Percentiles rank a stretch among this genome's conserved stretches.
phyloP scores from a whole-genome alignment of 2,888 invertebrate species.

The Chorisops tibialis region DNA sequence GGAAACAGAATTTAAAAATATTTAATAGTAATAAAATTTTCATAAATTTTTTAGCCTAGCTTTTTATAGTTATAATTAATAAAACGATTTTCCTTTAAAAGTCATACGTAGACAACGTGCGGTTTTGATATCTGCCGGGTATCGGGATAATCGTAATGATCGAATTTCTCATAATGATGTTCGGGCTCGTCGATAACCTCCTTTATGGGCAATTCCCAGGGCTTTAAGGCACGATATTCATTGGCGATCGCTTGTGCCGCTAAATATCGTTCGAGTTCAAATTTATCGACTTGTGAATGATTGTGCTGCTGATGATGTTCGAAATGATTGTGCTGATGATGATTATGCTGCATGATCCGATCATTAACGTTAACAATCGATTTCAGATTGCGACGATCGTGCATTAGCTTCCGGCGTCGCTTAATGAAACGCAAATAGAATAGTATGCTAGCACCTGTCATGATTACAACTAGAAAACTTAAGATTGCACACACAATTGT shows the following conservation, averaged over 20 bases:
- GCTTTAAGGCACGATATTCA: constrained; percentile 51
- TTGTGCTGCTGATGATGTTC: constrained; percentile 35
- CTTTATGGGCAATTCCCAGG: constrained; percentile 52
- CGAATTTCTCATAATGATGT: constrained; percentile 52
- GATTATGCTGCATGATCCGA: constrained; percentile 50
- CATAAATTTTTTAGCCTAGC: constrained; percentile 35
- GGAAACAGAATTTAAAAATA: constrained; percentile 9
- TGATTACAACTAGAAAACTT: constrained; percentile 47
- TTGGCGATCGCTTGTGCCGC: constrained; percentile 52
- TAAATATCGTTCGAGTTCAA: constrained; percentile 51
- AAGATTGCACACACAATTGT: constrained; percentile 52
- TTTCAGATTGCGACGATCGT: constrained; percentile 48
- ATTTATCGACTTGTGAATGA: constrained; percentile 44
- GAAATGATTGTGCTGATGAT: constrained; percentile 36
- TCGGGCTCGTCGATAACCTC: constrained; percentile 48
- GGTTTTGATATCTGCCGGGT: constrained; percentile 54
- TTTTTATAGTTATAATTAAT: constrained; percentile 37
- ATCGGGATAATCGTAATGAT: constrained; percentile 52
- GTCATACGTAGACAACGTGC: constrained; percentile 57
- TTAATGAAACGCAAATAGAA: constrained; percentile 50
- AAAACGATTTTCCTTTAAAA: constrained; percentile 43
- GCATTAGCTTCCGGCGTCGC: constrained; percentile 46
- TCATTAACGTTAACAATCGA: constrained; percentile 52
- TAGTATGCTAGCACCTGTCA: constrained; percentile 49
- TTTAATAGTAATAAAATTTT: constrained; percentile 18